Base-by-base conservation (phyloP, 2,888 invertebrate species). In the Xestia sexstrigata region DNA sequence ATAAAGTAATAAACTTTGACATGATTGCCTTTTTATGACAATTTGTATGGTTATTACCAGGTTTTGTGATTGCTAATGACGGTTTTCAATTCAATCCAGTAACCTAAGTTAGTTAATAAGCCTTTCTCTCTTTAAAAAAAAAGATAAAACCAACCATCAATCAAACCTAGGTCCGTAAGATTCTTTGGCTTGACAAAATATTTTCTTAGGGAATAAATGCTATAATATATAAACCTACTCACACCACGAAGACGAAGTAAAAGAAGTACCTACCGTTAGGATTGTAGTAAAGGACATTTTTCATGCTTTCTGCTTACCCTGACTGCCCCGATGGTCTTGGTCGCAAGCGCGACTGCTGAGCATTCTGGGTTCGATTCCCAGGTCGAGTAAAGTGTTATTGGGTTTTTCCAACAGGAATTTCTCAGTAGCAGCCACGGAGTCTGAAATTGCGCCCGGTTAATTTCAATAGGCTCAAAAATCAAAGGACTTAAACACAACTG, bases 1-100 rank as follows among this genome's bases (percentile, higher is more conserved):
- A 17, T 63, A 47, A 65, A 75, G 82, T 30, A 47, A 39, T 78
- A 75, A 26, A 26, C 20, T 63, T 30, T 23, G 15, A 26, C 20
- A 45, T 20, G n/a, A 82, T 82, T 75, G 45, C 35, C 62, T 63
- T 82, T 74, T 55, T 75, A 2, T 47, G 75, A 23, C 75, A 39
- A 82, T 82, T 75, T 45, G 8, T 47, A n/a, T 20, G 30, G 6
- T 74, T 74, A 52, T 52, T 62, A 35, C 17, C 7, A 74, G 17
- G 42, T 26, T 35, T 35, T 73, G 45, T 8, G 30, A 62, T 45
- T 20, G 35, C 4, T 15, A 23, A 35, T 63, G 52, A 62, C 1
- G 26, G 62, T n/a, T 82, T 74, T 8, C 52, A 78, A 30, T 74
- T 76, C 35, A 52, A 45, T 52, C 11, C 42, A 42, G 2, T 39